These are phyloP conservation scores for Kryptopterus vitreolus DNA, from an alignment of 2,797 vertebrate species.

Conservation along the genomic window DNA sequence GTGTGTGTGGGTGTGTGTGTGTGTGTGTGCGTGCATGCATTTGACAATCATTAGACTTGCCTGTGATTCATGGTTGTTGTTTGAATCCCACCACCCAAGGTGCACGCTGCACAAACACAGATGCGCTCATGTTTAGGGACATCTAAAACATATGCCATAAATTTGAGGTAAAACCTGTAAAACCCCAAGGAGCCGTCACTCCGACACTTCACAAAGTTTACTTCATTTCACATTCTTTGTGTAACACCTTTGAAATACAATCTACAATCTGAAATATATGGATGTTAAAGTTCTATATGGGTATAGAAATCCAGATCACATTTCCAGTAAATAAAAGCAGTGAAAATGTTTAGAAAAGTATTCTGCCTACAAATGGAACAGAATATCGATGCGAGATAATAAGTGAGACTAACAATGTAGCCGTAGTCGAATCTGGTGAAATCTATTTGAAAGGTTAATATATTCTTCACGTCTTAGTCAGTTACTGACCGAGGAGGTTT, in stretches of 20 bases:
- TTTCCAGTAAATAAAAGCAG: background rate
- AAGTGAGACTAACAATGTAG: too few species aligned
- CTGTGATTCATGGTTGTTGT: slow-evolving; percentile 48
- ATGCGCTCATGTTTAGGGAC: slow-evolving; percentile 13
- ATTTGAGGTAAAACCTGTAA: background rate
- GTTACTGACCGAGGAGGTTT: background rate
- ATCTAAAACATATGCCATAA: background rate
- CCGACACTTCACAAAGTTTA: background rate
- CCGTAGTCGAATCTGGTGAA: background rate
- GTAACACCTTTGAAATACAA: too few species aligned
- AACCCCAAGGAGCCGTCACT: background rate
- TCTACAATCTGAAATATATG: too few species aligned
- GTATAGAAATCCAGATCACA: background rate
- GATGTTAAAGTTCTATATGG: background rate
- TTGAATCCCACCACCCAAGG: slow-evolving; percentile 35
- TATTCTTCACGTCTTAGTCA: background rate
- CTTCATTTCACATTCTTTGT: background rate
- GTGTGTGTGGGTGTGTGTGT: background rate
- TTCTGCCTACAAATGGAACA: background rate
- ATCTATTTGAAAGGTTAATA: background rate
- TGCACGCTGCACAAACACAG: slow-evolving; percentile 13
- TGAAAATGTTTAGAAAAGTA: background rate
- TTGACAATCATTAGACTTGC: slow-evolving; percentile 41
- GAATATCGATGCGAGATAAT: background rate
- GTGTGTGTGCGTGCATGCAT: background rate